These are phyloP conservation scores for Metallyticus violacea DNA, from an alignment of 2,888 invertebrate species.

Conservation along the genomic window DNA sequence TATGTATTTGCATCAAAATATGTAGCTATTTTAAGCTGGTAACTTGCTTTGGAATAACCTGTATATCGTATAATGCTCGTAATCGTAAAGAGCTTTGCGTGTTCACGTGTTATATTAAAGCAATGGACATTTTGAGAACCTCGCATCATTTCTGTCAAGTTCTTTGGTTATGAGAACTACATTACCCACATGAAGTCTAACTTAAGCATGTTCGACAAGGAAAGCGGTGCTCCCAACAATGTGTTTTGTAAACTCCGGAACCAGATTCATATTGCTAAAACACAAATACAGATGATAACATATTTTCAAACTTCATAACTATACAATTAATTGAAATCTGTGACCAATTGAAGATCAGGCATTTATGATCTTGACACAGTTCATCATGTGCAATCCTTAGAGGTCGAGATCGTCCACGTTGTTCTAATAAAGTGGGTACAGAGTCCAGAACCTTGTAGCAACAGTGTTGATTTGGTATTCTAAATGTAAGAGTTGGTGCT, in stretches of 20 bases:
- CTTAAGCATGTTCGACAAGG: background rate
- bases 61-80: no score
- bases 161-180: no score
- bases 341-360: background rate
- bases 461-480: background rate
- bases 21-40: no score
- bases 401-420: background rate
- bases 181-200: no score
- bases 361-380: background rate
- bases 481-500: background rate
- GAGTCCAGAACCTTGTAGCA: background rate
- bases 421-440: background rate
- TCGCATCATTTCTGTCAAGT: no score
- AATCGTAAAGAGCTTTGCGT: no score
- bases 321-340: background rate
- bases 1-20: no score
- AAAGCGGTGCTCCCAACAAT: background rate
- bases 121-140: no score
- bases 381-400: background rate
- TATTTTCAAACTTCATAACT: background rate
- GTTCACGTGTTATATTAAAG: no score
- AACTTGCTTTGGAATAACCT: no score
- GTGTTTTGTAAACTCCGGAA: background rate
- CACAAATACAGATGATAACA: background rate
- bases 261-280: background rate